A percentile compares a stretch with the other conserved stretches of the same genome.
Conservation (phyloP, 2,888 invertebrate genomes). For the Idaea straminata region DNA sequence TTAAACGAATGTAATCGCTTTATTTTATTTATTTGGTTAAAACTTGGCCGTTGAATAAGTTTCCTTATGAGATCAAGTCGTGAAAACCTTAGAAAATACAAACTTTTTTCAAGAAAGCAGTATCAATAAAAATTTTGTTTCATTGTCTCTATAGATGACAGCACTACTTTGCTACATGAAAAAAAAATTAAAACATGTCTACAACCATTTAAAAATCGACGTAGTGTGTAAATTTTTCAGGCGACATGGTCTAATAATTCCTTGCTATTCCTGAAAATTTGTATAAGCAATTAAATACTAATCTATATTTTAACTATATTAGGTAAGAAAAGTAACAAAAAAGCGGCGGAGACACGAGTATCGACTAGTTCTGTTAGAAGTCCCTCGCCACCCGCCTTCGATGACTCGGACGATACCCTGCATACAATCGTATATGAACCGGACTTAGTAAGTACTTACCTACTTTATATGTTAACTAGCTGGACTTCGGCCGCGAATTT, state of each 20-base stretch:
- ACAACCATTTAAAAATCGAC: background rate
- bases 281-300: too few relatives aligned
- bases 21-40: too few relatives aligned
- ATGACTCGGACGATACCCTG: constrained; percentile 60
- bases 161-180: too few relatives aligned
- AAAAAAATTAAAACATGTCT: background rate
- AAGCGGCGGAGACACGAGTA: background rate
- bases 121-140: too few relatives aligned
- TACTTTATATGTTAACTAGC: background rate
- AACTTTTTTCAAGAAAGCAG: too few relatives aligned
- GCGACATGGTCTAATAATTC: too few relatives aligned
- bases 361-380: constrained; percentile 10
- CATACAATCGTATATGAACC: constrained; percentile 73
- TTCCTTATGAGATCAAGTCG: too few relatives aligned
- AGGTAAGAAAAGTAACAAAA: background rate
- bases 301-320: background rate
- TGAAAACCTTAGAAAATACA: background rate
- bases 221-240: too few relatives aligned
- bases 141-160: background rate
- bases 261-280: too few relatives aligned
- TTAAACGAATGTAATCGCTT: too few relatives aligned
- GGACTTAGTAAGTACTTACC: constrained; percentile 52
- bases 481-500: background rate
- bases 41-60: too few relatives aligned
- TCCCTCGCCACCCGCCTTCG: constrained; percentile 32